Evolutionary conservation across 1,140 invertebrate genomes (phyloP).

Genomic region (Lerema accius): DNA sequence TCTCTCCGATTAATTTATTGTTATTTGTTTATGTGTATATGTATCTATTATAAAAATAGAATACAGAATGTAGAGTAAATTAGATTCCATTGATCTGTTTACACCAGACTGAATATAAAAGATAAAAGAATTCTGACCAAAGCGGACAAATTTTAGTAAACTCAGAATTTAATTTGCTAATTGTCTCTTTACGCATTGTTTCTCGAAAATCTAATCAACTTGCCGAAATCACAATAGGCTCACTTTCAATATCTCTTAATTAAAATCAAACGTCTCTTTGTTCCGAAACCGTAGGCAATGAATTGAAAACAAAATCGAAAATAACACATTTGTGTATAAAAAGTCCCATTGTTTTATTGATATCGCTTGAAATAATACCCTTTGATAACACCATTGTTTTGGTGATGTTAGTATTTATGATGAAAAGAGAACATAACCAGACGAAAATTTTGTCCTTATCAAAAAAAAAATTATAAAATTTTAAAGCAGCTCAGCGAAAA

Average conservation of each 20-base stretch:
- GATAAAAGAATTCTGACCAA: slow-evolving; percentile 17
- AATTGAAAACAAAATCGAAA: slow-evolving; percentile 36
- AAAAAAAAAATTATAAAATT: no score
- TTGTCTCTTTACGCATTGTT: slow-evolving; percentile 66
- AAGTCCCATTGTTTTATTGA: not conserved
- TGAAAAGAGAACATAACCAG: no score
- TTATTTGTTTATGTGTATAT: no score
- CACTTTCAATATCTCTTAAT: slow-evolving; percentile 68
- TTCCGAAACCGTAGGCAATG: slow-evolving; percentile 40
- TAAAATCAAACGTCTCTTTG: slow-evolving; percentile 67
- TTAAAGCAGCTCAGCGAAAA: no score
- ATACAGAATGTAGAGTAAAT: no score
- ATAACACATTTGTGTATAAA: slow-evolving; percentile 12
- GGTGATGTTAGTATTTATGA: not conserved
- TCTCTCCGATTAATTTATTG: no score
- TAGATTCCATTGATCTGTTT: not conserved
- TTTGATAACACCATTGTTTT: not conserved
- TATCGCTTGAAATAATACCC: not conserved
- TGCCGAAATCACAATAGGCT: slow-evolving; percentile 58
- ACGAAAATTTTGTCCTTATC: no score
- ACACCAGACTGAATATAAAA: not conserved
- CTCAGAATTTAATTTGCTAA: slow-evolving; percentile 60
- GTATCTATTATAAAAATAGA: no score
- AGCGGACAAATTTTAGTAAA: slow-evolving; percentile 54
- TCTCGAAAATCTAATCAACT: slow-evolving; percentile 66